Conservation (phyloP, 2,888 invertebrate species). For the Patella caerulea region DNA sequence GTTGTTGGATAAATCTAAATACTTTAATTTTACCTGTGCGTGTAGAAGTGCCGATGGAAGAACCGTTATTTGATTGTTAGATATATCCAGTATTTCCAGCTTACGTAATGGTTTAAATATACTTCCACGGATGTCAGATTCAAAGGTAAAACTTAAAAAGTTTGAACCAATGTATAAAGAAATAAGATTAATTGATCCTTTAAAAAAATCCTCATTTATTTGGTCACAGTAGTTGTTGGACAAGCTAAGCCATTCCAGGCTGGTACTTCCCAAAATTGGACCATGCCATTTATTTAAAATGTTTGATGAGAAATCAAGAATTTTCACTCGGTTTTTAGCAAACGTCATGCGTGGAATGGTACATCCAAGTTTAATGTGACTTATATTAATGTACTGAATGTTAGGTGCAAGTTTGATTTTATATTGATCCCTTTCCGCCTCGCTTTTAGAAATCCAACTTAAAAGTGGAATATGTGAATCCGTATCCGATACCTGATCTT, state of each 20-base stretch:
- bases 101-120: slow-evolving; percentile 22
- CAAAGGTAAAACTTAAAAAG: slow-evolving; percentile 19
- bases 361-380: background rate
- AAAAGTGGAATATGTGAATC: too few relatives aligned
- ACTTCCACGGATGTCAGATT: slow-evolving; percentile 22
- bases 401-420: background rate
- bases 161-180: slow-evolving; percentile 27
- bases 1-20: slow-evolving; percentile 28
- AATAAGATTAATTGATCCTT: slow-evolving; percentile 13
- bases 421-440: background rate
- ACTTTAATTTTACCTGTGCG: slow-evolving; percentile 9
- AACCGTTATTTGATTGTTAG: slow-evolving; percentile 27
- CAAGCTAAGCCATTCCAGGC: slow-evolving; percentile 25
- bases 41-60: slow-evolving; percentile 26
- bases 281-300: slow-evolving; percentile 25
- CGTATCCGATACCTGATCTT: too few relatives aligned
- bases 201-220: slow-evolving; percentile 11
- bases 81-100: slow-evolving; percentile 20
- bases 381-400: slow-evolving; percentile 5
- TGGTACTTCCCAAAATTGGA: slow-evolving; percentile 18
- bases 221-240: slow-evolving; percentile 27
- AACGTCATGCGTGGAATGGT: background rate
- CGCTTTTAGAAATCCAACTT: too few relatives aligned
- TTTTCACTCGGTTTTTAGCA: slow-evolving; percentile 20
- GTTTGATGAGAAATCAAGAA: slow-evolving; percentile 24